Evolutionary conservation across 1,140 invertebrate species (phyloP).

Genomic region (Lasioglossum albipes): DNA sequence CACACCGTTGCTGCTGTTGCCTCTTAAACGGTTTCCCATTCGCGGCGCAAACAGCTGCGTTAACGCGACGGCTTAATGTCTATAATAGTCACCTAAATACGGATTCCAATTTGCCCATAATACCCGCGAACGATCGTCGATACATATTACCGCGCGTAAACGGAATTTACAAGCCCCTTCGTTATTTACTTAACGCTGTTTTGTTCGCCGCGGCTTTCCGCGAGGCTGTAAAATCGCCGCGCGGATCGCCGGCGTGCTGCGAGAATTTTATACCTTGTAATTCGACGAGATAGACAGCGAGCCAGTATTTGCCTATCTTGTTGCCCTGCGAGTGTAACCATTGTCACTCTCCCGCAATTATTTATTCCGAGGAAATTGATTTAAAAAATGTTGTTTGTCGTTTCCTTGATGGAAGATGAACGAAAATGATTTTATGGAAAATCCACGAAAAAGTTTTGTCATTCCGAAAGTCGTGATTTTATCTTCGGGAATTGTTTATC

Average conservation of each 20-base stretch:
- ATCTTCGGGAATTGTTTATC: background rate
- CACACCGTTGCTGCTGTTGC: background rate
- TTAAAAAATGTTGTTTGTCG: too few relatives aligned
- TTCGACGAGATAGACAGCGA: background rate
- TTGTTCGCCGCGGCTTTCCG: background rate
- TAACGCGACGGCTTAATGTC: conserved; percentile 30
- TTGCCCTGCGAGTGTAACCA: background rate
- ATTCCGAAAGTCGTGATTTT: background rate
- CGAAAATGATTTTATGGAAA: too few relatives aligned
- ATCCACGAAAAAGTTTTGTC: too few relatives aligned
- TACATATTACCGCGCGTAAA: conserved; percentile 15
- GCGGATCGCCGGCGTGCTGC: background rate
- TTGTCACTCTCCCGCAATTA: background rate
- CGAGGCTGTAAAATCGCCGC: background rate
- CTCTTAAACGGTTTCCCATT: conserved; percentile 10
- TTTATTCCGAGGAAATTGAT: too few relatives aligned
- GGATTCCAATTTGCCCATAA: conserved; percentile 27
- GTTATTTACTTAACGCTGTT: conserved; percentile 24
- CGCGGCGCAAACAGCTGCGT: conserved; percentile 16
- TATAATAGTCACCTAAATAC: conserved; percentile 44
- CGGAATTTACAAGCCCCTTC: conserved; percentile 15
- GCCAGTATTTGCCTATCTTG: too few relatives aligned
- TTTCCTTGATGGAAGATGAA: too few relatives aligned
- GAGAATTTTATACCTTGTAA: background rate
- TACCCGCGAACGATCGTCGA: conserved; percentile 14